Percentiles rank a stretch among this genome's conserved stretches.
These are phyloP conservation scores for Myathropa florea DNA, from an alignment of 2,888 invertebrate genomes.

Conservation along the genomic window DNA sequence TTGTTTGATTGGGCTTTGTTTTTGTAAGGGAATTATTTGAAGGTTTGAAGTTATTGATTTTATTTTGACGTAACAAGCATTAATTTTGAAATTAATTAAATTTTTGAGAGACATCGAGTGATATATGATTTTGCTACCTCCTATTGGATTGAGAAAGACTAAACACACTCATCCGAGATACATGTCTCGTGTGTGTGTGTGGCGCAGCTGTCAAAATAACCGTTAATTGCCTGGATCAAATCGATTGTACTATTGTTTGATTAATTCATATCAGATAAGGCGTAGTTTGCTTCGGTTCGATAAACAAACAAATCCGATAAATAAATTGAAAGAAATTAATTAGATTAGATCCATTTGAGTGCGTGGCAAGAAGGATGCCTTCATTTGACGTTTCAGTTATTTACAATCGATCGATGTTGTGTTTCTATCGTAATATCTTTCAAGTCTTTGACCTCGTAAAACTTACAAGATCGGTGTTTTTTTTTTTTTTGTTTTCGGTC, in stretches of 20 bases:
- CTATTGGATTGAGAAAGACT: not conserved
- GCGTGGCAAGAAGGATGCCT: not conserved
- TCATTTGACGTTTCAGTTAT: not conserved
- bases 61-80: not conserved
- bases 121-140: no score
- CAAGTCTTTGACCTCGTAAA: not conserved
- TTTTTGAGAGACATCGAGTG: not conserved
- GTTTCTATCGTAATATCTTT: not conserved
- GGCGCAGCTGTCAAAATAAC: not conserved
- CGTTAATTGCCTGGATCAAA: not conserved
- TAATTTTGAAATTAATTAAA: not conserved
- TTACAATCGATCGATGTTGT: not conserved
- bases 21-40: not conserved
- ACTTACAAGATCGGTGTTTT: not conserved
- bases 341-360: slow-evolving; percentile 2
- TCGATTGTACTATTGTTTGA: not conserved
- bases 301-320: not conserved
- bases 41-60: not conserved
- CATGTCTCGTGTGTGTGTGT: not conserved
- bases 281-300: not conserved
- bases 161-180: not conserved
- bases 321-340: not conserved
- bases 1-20: not conserved
- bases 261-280: not conserved
- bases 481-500: not conserved